Percentiles rank a stretch among this genome's conserved stretches.
Conservation (phyloP, 2,113 vertebrate species). For the Tupaia chinensis region DNA sequence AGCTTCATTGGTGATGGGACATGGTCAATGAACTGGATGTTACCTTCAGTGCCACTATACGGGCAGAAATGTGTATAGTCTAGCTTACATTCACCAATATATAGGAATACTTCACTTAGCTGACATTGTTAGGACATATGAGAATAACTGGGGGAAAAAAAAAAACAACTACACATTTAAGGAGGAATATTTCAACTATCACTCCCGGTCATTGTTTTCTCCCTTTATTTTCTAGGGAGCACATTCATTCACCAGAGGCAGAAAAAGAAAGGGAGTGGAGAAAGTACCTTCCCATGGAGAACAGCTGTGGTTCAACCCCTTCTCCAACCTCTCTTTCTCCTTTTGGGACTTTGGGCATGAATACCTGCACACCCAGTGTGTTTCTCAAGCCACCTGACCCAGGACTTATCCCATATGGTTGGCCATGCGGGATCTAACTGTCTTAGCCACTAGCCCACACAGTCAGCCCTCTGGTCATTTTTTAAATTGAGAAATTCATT, state of each 20-base stretch:
- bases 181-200: not conserved
- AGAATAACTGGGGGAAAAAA: not conserved
- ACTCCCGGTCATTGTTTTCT: not conserved
- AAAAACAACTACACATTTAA: not conserved
- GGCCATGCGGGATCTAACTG: no score
- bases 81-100: not conserved
- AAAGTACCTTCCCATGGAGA: no score
- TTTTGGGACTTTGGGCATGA: no score
- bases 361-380: no score
- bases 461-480: not conserved
- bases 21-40: not conserved
- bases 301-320: no score
- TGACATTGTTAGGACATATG: not conserved
- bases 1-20: not conserved
- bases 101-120: not conserved
- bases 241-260: no score
- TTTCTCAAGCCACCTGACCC: no score
- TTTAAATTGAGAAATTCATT: constrained; percentile 35
- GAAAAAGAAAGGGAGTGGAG: no score
- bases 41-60: not conserved
- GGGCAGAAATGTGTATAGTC: not conserved
- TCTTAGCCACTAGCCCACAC: no score
- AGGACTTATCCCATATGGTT: no score
- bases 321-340: no score
- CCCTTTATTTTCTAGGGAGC: no score